phyloP scores from a whole-genome alignment of 2,113 vertebrate genomes.

The Vulpes ferrilata region DNA sequence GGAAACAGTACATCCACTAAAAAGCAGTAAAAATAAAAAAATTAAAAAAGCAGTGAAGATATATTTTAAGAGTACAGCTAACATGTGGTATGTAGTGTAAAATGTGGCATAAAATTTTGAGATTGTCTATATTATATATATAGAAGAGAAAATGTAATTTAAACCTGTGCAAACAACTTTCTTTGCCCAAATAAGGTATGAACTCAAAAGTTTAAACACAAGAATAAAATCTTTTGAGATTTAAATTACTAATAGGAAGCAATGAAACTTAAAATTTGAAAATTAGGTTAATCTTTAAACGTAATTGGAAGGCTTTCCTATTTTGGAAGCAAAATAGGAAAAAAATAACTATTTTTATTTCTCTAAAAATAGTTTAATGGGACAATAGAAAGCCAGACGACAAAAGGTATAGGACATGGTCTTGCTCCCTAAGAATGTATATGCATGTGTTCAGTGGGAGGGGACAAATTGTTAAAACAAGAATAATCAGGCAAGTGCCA shows the following conservation, averaged over 20 bases:
- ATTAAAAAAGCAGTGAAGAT: background rate
- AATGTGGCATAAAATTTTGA: background rate
- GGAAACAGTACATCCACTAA: background rate
- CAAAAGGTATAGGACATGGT: background rate
- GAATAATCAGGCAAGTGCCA: background rate
- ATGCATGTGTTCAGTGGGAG: background rate
- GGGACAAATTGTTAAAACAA: background rate
- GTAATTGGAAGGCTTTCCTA: constrained; percentile 1
- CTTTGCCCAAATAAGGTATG: background rate
- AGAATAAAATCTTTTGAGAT: background rate
- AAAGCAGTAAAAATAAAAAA: background rate
- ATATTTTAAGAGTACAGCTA: background rate
- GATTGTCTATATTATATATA: background rate
- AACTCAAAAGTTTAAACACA: background rate
- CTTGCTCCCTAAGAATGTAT: background rate
- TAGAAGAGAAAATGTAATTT: constrained; percentile 26
- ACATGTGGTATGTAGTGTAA: background rate
- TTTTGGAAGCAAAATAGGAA: constrained; percentile 5
- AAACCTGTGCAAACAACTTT: background rate
- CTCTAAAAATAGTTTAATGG: background rate
- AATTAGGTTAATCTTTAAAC: background rate
- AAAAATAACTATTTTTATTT: too few relatives aligned
- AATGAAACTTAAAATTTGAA: constrained; percentile 45
- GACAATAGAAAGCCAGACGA: background rate
- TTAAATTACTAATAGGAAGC: constrained; percentile 42